Evolutionary conservation across 2,113 vertebrate species (phyloP).

Genomic region (Electrona antarctica): DNA sequence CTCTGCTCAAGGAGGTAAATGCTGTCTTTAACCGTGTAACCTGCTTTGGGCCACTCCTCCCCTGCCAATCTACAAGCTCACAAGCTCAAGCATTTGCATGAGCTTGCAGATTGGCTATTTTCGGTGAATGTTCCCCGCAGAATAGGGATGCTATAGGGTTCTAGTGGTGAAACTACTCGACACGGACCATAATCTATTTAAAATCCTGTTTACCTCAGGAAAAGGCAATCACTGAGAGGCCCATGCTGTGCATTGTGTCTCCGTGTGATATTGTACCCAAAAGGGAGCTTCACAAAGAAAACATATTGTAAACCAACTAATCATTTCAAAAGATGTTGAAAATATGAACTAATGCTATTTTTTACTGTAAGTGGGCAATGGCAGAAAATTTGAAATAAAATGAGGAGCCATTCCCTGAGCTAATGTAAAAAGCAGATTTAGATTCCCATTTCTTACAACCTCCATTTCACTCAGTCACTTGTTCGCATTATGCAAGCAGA

Average conservation of each 20-base stretch:
- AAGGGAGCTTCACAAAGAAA: neutral
- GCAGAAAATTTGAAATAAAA: neutral
- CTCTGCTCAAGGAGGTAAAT: too few relatives aligned
- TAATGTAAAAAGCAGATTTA: slow-evolving; percentile 24
- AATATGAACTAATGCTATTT: neutral
- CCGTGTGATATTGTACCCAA: neutral
- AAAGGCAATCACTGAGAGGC: neutral
- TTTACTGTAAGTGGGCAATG: slow-evolving; percentile 17
- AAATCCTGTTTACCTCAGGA: too few relatives aligned
- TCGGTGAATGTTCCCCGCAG: too few relatives aligned
- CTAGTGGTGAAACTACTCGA: neutral
- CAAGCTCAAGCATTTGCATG: neutral
- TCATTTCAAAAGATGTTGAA: neutral
- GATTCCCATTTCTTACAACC: slow-evolving; percentile 2
- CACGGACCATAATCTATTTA: neutral
- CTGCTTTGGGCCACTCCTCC: too few relatives aligned
- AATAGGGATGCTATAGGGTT: too few relatives aligned
- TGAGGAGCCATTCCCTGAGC: slow-evolving; percentile 24
- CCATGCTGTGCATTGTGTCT: neutral
- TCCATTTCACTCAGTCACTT: slow-evolving; percentile 5
- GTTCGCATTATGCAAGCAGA: neutral
- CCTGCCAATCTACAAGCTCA: too few relatives aligned
- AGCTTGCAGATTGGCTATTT: too few relatives aligned
- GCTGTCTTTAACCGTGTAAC: too few relatives aligned
- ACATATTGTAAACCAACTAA: neutral